Conservation (phyloP, 1,140 invertebrate genomes). For the Plutomurus gul region DNA sequence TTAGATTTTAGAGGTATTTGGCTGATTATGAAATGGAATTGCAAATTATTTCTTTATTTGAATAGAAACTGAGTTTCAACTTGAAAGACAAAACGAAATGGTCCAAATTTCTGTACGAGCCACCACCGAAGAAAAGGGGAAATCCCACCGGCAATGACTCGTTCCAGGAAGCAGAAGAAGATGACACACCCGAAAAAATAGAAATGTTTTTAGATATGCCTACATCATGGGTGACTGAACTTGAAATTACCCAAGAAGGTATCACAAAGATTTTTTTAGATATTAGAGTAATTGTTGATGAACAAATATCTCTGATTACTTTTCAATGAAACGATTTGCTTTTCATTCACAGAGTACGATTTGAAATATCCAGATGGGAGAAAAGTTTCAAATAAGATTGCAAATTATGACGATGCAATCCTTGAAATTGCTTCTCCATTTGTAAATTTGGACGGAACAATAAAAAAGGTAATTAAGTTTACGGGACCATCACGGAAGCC, state of each 20-base stretch:
- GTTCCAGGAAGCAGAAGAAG: constrained; percentile 58
- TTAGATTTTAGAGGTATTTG: neutral
- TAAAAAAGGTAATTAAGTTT: constrained; percentile 70
- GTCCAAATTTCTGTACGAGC: constrained; percentile 72
- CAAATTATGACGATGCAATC: constrained; percentile 74
- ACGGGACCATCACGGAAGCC: constrained; percentile 67
- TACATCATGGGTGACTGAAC: constrained; percentile 72
- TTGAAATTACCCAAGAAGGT: constrained; percentile 71
- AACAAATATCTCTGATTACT: constrained; percentile 53
- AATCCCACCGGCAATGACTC: constrained; percentile 56
- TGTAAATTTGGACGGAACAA: constrained; percentile 70
- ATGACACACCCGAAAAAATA: constrained; percentile 58
- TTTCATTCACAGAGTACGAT: constrained; percentile 73
- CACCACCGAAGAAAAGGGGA: constrained; percentile 59
- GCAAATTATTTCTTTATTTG: no score
- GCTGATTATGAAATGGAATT: neutral
- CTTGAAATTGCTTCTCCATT: constrained; percentile 79
- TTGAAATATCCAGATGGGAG: constrained; percentile 73
- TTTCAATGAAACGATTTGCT: no score
- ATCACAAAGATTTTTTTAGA: neutral
- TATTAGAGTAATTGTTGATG: neutral
- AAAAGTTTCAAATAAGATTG: constrained; percentile 71
- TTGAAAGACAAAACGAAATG: constrained; percentile 58
- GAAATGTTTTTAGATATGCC: constrained; percentile 82
- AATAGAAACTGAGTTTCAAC: constrained; percentile 60